Evolutionary conservation across 2,888 invertebrate genomes (phyloP).

Genomic region (Rhamphomyia laevipes): DNA sequence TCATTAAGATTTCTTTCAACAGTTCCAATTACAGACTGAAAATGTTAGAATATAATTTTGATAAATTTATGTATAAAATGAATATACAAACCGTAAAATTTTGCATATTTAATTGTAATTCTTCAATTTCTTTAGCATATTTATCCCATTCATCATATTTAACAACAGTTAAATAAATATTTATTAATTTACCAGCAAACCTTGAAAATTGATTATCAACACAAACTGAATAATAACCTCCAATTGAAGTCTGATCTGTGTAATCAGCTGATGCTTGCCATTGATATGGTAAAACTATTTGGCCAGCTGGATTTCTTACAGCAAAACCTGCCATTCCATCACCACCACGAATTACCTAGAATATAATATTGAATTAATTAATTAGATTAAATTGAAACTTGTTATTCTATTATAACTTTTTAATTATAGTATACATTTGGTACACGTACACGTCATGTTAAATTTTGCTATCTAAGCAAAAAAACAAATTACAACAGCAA

Average conservation of each 20-base stretch:
- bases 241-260: constrained; percentile 66
- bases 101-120: constrained; percentile 73
- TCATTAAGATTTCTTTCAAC: constrained; percentile 78
- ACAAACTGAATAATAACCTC: constrained; percentile 83
- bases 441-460: no score
- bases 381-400: background rate
- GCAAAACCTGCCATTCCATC: constrained; percentile 92
- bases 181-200: constrained; percentile 80
- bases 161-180: constrained; percentile 81
- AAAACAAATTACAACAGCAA: no score
- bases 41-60: constrained; percentile 16
- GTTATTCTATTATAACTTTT: background rate
- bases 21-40: constrained; percentile 57
- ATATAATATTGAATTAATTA: constrained; percentile 15
- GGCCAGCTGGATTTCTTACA: constrained; percentile 72
- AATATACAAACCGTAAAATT: constrained; percentile 67
- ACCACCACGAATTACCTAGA: constrained; percentile 79
- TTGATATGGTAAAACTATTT: constrained; percentile 79
- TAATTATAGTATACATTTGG: no score
- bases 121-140: constrained; percentile 79
- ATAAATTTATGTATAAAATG: background rate
- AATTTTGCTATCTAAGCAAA: no score
- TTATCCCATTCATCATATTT: constrained; percentile 89
- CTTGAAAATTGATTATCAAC: constrained; percentile 88
- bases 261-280: constrained; percentile 85